phyloP scores from a whole-genome alignment of 1,140 invertebrate genomes.

The Polypedilum pembai region DNA sequence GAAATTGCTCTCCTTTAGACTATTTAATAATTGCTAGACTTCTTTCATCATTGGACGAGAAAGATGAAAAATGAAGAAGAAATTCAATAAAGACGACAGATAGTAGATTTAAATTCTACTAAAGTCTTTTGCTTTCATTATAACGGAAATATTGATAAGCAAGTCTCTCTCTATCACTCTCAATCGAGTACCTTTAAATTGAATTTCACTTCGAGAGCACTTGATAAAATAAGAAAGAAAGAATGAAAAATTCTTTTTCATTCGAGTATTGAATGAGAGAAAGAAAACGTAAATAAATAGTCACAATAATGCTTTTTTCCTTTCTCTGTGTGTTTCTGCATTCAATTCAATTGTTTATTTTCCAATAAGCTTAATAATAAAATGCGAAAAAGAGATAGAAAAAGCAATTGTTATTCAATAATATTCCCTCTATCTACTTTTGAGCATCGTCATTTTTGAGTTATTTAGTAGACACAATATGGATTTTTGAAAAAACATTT shows the following conservation, averaged over 20 bases:
- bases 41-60: not conserved
- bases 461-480: not conserved
- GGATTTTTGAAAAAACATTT: too few species aligned
- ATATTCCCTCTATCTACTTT: not conserved
- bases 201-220: not conserved
- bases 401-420: slow-evolving; percentile 14
- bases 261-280: too few species aligned
- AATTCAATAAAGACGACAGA: not conserved
- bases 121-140: not conserved
- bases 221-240: not conserved
- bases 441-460: not conserved
- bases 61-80: not conserved
- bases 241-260: not conserved
- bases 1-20: not conserved
- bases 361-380: slow-evolving; percentile 9
- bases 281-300: too few species aligned
- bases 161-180: not conserved
- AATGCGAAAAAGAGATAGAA: too few species aligned
- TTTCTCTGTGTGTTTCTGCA: too few species aligned
- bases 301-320: too few species aligned
- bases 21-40: too few species aligned
- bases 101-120: not conserved
- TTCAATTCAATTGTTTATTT: not conserved
- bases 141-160: slow-evolving; percentile 26
- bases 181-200: not conserved